Conservation (phyloP, 2,888 invertebrate species). For the Agriopis leucophaearia region DNA sequence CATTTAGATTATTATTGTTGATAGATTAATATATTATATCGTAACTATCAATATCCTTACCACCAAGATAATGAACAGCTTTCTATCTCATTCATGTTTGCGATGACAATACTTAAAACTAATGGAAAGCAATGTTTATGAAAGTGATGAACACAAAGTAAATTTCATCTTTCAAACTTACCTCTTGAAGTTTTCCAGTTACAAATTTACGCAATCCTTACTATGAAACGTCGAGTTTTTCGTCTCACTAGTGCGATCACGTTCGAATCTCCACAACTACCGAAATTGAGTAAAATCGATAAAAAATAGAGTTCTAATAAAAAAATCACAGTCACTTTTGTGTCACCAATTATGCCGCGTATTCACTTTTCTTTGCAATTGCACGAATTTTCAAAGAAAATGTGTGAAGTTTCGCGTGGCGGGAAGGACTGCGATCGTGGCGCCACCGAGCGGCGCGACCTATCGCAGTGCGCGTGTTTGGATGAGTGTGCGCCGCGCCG, state of each 20-base stretch:
- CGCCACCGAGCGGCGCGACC: slow-evolving; percentile 80
- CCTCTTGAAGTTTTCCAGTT: slow-evolving; percentile 64
- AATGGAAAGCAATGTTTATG: not conserved
- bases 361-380: slow-evolving; percentile 85
- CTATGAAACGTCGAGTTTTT: slow-evolving; percentile 72
- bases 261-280: slow-evolving; percentile 65
- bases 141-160: not conserved
- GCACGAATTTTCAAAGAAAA: slow-evolving; percentile 85
- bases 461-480: slow-evolving; percentile 79
- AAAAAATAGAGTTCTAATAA: slow-evolving; percentile 66
- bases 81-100: slow-evolving; percentile 6
- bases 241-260: slow-evolving; percentile 79
- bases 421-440: slow-evolving; percentile 81
- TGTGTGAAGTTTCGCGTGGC: slow-evolving; percentile 68
- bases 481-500: slow-evolving; percentile 77
- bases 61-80: not conserved
- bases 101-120: not conserved
- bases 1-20: not conserved
- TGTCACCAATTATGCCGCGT: slow-evolving; percentile 75
- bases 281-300: slow-evolving; percentile 58
- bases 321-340: slow-evolving; percentile 77
- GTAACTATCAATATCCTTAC: not conserved
- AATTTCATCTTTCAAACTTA: slow-evolving; percentile 47
- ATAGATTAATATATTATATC: not conserved
- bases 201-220: slow-evolving; percentile 77